Conservation (phyloP, 1,140 invertebrate species). For the Epicauta chinensis region DNA sequence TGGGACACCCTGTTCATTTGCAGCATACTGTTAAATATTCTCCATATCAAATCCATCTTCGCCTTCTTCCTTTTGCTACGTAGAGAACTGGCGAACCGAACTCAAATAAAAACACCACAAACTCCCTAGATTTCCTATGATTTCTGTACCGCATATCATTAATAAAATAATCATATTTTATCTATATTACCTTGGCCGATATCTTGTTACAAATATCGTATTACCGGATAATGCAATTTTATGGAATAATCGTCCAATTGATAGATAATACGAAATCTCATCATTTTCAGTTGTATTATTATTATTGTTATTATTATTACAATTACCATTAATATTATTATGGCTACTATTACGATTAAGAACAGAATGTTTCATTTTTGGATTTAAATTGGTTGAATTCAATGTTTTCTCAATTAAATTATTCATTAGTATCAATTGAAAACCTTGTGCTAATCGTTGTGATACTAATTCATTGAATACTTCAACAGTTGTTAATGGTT, state of each 20-base stretch:
- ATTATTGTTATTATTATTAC: no score
- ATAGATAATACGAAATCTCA: conserved; percentile 70
- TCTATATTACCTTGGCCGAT: conserved; percentile 83
- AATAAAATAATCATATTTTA: no score
- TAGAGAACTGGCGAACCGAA: no score
- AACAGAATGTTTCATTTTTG: conserved; percentile 35
- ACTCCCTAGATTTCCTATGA: no score
- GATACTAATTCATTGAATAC: conserved; percentile 89
- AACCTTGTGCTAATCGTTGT: conserved; percentile 87
- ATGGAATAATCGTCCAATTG: conserved; percentile 94
- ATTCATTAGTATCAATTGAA: conserved; percentile 71
- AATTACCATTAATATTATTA: no score
- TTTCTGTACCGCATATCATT: no score
- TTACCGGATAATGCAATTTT: conserved; percentile 76
- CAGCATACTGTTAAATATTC: no score
- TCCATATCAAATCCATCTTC: no score
- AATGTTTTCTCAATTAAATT: conserved; percentile 29
- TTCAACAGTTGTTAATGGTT: conserved; percentile 74
- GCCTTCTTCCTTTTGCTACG: no score
- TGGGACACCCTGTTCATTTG: no score
- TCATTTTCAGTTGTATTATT: conserved; percentile 47
- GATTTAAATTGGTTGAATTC: conserved; percentile 47
- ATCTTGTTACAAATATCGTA: conserved; percentile 86
- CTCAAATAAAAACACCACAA: no score
- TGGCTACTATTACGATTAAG: conserved; percentile 35